Base-by-base conservation (phyloP, 2,888 invertebrate species). In the Chrysotoxum bicinctum region DNA sequence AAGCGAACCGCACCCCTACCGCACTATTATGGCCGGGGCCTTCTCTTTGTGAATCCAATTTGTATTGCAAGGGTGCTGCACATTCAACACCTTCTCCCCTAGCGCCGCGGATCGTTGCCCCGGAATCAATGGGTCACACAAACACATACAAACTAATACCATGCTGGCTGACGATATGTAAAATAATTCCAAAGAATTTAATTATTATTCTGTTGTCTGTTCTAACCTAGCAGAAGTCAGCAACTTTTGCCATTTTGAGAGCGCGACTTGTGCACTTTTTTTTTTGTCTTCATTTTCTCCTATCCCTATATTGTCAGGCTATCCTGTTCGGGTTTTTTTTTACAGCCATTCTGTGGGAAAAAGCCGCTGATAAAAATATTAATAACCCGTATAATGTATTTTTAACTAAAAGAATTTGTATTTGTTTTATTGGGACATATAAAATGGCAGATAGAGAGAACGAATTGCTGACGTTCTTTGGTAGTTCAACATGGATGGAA, bases 141-240 rank as follows among this genome's bases (percentile, higher is more conserved):
- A 37, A 66, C 2, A 74, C 43, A 64, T 32, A 58, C 12, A 69
- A 30, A 62, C 62, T 75, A 54, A 73, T 60, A 37, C 62, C 54
- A 60, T 48, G 78, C 64, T 21, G 76, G 21, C 84, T 60, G 75
- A 76, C 66, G 76, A 73, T 72, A 81, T 80, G 85, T 85, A 81
- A 81, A 85, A 81, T 81, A 81, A 85, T 85, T 85, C 85, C 76
- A 76, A 45, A 73, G 85, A 81, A 85, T 81, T 85, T 81, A 85
- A 81, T 85, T 85, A 85, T 85, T 80, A 85, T 85, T 85, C 85
- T 45, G 64, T 64, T 32, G 64, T 64, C 45, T 45, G 45, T 76
- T 60, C 73, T 73, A 81, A 76, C 81, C 72, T 77, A 81, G 76
- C 76, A 77, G 60, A 81, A 81, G 80, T 85, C 85, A 85, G 81